Conservation (phyloP, 2,888 invertebrate species). For the Minunthozetes semirufus region DNA sequence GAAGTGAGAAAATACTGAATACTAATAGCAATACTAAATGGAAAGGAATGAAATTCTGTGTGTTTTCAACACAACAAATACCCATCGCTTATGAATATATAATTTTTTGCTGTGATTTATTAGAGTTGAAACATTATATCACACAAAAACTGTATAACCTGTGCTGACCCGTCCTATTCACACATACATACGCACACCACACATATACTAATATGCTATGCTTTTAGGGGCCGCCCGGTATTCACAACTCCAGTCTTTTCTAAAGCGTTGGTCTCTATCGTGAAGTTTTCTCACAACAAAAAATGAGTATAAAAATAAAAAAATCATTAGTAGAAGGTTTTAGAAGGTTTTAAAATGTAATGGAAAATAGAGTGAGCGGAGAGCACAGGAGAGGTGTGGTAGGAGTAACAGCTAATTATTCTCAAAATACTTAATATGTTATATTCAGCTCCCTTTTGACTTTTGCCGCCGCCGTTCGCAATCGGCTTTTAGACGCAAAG, state of each 20-base stretch:
- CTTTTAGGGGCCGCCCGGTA: background rate
- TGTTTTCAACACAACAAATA: background rate
- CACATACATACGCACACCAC: background rate
- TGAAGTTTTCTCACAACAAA: background rate
- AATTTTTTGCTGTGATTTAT: background rate
- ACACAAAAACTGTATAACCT: background rate
- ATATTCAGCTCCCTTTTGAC: slow-evolving; percentile 16
- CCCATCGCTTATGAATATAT: background rate
- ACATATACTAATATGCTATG: background rate
- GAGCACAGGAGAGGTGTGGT: slow-evolving; percentile 17
- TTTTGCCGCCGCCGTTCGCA: slow-evolving; percentile 1
- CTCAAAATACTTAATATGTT: slow-evolving; percentile 26
- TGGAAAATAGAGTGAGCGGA: background rate
- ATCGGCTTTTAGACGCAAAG: background rate
- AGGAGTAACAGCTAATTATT: slow-evolving; percentile 17
- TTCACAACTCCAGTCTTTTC: too few species aligned
- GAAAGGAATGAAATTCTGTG: background rate
- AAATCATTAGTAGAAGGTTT: slow-evolving; percentile 2
- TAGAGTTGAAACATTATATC: background rate
- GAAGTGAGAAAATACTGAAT: background rate
- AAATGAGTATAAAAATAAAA: background rate
- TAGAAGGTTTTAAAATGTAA: background rate
- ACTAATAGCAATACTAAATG: background rate
- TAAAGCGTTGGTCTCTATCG: background rate
- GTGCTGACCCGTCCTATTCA: background rate